phyloP scores from a whole-genome alignment of 2,797 vertebrate genomes.

The Pangasius krempfi region DNA sequence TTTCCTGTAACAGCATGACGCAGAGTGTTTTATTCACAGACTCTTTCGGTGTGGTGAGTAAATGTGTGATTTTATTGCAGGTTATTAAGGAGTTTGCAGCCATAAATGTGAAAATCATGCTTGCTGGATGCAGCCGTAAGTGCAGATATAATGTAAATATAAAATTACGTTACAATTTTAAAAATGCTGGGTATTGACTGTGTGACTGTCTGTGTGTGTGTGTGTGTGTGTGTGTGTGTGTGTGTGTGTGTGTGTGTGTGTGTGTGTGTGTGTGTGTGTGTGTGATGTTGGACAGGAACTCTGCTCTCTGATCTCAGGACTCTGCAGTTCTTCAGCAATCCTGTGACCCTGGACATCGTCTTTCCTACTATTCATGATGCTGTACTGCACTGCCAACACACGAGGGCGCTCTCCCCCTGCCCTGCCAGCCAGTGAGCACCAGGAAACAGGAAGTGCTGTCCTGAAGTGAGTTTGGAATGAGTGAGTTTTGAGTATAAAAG shows the following conservation, averaged over 20 bases:
- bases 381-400: conserved; percentile 78
- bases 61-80: conserved; percentile 69
- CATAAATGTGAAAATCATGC: conserved; percentile 78
- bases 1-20: neutral
- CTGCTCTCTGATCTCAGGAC: conserved; percentile 80
- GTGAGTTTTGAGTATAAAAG: neutral
- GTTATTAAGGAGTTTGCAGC: conserved; percentile 87
- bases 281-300: conserved; percentile 69
- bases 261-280: neutral
- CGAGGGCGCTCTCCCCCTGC: neutral
- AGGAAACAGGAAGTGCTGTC: conserved; percentile 2
- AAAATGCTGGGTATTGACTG: neutral
- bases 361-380: conserved; percentile 92
- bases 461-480: neutral
- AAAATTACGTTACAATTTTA: neutral
- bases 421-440: neutral
- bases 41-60: neutral
- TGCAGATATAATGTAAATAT: conserved; percentile 32
- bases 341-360: conserved; percentile 72
- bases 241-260: neutral
- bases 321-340: conserved; percentile 83
- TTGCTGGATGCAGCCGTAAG: conserved; percentile 90
- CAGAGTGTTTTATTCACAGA: neutral
- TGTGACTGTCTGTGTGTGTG: neutral
- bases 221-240: neutral